Evolutionary conservation across 2,113 vertebrate genomes (phyloP).

Genomic region (Brachyhypopomus occidentalis): DNA sequence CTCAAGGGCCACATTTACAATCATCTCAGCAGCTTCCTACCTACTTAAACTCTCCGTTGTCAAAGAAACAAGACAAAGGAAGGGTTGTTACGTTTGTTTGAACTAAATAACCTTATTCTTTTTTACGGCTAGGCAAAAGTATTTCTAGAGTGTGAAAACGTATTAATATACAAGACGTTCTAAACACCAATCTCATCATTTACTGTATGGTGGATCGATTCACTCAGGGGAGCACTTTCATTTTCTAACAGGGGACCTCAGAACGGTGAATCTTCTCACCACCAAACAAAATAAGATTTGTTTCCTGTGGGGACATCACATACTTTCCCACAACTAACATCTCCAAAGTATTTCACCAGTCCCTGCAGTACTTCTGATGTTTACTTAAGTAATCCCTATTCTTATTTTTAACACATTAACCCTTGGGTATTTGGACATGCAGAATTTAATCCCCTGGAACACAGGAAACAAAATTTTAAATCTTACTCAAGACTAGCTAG

Average conservation of each 20-base stretch:
- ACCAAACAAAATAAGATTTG: conserved; percentile 72
- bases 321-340: conserved; percentile 32
- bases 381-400: conserved; percentile 23
- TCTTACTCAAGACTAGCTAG: conserved; percentile 87
- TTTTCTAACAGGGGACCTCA: conserved; percentile 67
- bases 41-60: conserved; percentile 37
- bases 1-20: conserved; percentile 10
- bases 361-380: not conserved
- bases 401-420: not conserved
- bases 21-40: conserved; percentile 13
- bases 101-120: conserved; percentile 4
- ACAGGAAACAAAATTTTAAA: conserved; percentile 92
- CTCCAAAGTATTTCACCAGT: conserved; percentile 6
- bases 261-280: conserved; percentile 70
- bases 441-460: conserved; percentile 62
- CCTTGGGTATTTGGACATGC: conserved; percentile 15
- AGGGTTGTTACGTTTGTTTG: not conserved
- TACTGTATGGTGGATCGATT: conserved; percentile 44
- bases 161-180: not conserved
- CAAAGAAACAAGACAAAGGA: conserved; percentile 23
- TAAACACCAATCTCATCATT: not conserved
- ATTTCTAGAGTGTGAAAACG: not conserved
- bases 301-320: conserved; percentile 76
- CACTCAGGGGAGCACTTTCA: conserved; percentile 77
- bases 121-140: not conserved